A percentile compares a stretch with the other conserved stretches of the same genome.
phyloP scores from a whole-genome alignment of 2,888 invertebrate species.

The Meiosimyza decipiens region DNA sequence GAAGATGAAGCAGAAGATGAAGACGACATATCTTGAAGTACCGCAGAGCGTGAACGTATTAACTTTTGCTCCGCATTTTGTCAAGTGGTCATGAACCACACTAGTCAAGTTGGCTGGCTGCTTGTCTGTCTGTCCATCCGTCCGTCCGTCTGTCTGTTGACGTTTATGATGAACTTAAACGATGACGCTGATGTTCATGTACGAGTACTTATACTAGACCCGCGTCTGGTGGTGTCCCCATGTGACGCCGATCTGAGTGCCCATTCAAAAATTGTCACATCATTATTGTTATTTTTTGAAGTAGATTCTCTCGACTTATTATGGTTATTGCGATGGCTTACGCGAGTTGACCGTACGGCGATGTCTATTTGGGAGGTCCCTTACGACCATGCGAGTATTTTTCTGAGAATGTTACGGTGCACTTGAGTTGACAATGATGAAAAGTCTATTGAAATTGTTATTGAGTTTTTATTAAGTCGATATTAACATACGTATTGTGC shows the following conservation, averaged over 20 bases:
- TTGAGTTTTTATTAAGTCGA: no score
- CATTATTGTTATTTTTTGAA: constrained; percentile 16
- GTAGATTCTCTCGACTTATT: not conserved
- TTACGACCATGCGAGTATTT: not conserved
- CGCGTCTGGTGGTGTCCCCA: not conserved
- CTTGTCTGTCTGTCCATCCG: constrained; percentile 15
- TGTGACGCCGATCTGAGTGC: not conserved
- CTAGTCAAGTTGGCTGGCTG: constrained; percentile 44
- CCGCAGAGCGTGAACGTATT: constrained; percentile 15
- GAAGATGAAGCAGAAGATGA: not conserved
- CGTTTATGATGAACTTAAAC: constrained; percentile 6
- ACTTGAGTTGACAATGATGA: constrained; percentile 4
- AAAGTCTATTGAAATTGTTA: not conserved
- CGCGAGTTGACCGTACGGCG: not conserved
- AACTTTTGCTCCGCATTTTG: constrained; percentile 42
- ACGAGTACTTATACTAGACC: no score
- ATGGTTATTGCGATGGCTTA: not conserved
- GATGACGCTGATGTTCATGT: no score
- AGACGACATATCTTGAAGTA: not conserved
- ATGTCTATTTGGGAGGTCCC: not conserved
- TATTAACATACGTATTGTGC: no score
- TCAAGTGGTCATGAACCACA: constrained; percentile 46
- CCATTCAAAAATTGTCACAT: constrained; percentile 21
- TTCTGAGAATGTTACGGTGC: not conserved
- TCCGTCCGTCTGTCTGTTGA: constrained; percentile 11